Percentiles rank a stretch among this genome's conserved stretches.
phyloP scores from a whole-genome alignment of 2,113 vertebrate genomes.

The Passer montanus region DNA sequence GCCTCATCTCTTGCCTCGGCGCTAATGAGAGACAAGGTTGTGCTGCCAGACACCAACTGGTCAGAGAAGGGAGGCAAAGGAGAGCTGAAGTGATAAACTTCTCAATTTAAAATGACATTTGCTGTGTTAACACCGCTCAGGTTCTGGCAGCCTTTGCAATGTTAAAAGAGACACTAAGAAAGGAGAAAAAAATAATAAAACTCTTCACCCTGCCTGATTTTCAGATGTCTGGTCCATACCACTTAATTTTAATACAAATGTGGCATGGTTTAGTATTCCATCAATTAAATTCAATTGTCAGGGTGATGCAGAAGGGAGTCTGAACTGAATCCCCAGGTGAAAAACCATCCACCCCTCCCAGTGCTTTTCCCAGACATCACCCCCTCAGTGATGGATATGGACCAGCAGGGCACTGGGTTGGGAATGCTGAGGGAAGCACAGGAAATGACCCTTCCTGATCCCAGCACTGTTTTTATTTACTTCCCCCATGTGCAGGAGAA shows the following conservation, averaged over 20 bases:
- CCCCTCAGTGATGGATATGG: neutral
- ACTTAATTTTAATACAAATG: slow-evolving; percentile 68
- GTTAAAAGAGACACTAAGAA: slow-evolving; percentile 12
- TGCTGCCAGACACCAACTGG: neutral
- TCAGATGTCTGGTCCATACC: slow-evolving; percentile 29
- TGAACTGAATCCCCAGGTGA: slow-evolving; percentile 47
- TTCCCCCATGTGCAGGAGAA: neutral
- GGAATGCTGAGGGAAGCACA: neutral
- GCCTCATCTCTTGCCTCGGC: neutral
- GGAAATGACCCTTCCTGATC: neutral
- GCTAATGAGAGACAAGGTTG: slow-evolving; percentile 18
- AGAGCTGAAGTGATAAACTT: slow-evolving; percentile 1
- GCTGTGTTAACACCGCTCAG: neutral
- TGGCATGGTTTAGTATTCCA: slow-evolving; percentile 43
- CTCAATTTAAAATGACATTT: slow-evolving; percentile 1
- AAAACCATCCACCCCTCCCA: neutral
- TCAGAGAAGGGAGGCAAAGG: neutral
- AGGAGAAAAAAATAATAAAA: neutral
- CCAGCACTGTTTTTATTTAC: neutral
- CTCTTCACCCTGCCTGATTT: neutral
- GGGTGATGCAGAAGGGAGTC: slow-evolving; percentile 12
- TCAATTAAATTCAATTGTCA: slow-evolving; percentile 45
- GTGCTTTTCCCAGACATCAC: neutral
- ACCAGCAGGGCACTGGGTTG: neutral
- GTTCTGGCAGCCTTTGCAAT: slow-evolving; percentile 5